Conservation (phyloP, 2,888 invertebrate genomes). For the Boloria euphrosyne region DNA sequence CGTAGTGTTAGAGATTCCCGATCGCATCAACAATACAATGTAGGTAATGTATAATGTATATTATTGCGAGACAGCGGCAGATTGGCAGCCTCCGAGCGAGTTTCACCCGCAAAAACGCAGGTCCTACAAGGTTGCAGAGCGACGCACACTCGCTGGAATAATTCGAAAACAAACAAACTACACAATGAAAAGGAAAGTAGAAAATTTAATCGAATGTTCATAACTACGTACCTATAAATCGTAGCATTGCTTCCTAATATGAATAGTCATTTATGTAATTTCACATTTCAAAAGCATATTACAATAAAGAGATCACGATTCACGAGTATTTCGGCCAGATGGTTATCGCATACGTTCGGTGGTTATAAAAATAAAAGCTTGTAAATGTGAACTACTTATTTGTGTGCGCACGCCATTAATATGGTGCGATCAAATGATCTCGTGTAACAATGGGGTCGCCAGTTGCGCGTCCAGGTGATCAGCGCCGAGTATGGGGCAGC, state of each 20-base stretch:
- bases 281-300: too few relatives aligned
- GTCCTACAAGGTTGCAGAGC: slow-evolving; percentile 32
- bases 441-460: slow-evolving; percentile 37
- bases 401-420: background rate
- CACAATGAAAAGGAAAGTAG: background rate
- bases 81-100: slow-evolving; percentile 28
- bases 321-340: too few relatives aligned
- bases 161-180: slow-evolving; percentile 9
- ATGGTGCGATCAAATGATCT: slow-evolving; percentile 10
- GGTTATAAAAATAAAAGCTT: slow-evolving; percentile 1
- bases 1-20: slow-evolving; percentile 10
- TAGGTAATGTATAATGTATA: slow-evolving; percentile 22
- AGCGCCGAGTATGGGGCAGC: slow-evolving; percentile 52
- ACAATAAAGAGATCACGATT: too few relatives aligned
- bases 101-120: slow-evolving; percentile 36
- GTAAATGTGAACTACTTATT: background rate
- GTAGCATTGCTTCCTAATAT: too few relatives aligned
- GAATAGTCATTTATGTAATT: too few relatives aligned
- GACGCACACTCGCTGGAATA: slow-evolving; percentile 7
- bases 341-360: background rate
- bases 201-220: background rate
- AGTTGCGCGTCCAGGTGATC: slow-evolving; percentile 47
- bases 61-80: slow-evolving; percentile 25
- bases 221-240: too few relatives aligned
- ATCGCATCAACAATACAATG: slow-evolving; percentile 21